Evolutionary conservation across 2,888 invertebrate genomes (phyloP).

Genomic region (Parnassius apollo): DNA sequence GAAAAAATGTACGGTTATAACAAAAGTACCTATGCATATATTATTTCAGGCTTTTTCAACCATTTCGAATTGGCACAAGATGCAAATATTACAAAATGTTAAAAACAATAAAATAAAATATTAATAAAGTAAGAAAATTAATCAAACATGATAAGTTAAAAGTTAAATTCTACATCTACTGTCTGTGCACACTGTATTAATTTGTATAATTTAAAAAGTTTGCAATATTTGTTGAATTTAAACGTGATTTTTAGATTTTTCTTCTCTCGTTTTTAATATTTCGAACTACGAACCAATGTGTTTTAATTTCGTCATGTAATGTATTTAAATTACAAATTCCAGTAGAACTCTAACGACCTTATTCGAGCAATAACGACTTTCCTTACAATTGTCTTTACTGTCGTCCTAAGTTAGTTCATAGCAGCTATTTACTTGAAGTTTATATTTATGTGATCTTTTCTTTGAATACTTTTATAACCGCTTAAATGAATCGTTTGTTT

Average conservation of each 20-base stretch:
- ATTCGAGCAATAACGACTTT: conserved; percentile 9
- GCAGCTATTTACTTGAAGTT: conserved; percentile 22
- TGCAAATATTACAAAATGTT: too few species aligned
- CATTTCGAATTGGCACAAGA: too few species aligned
- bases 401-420: conserved; percentile 10
- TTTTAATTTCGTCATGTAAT: neutral
- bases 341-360: conserved; percentile 16
- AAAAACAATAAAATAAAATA: too few species aligned
- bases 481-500: conserved; percentile 23
- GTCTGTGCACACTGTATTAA: too few species aligned
- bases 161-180: too few species aligned
- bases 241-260: neutral
- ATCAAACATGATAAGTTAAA: too few species aligned
- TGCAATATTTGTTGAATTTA: neutral
- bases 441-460: conserved; percentile 24
- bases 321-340: neutral
- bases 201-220: neutral
- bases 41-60: too few species aligned
- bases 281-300: neutral
- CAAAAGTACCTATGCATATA: too few species aligned
- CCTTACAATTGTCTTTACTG: conserved; percentile 16
- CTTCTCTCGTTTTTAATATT: neutral
- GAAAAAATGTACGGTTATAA: too few species aligned
- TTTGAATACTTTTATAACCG: conserved; percentile 18
- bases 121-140: too few species aligned